Conservation (phyloP, 2,113 vertebrate species). For the Xenopus borealis region DNA sequence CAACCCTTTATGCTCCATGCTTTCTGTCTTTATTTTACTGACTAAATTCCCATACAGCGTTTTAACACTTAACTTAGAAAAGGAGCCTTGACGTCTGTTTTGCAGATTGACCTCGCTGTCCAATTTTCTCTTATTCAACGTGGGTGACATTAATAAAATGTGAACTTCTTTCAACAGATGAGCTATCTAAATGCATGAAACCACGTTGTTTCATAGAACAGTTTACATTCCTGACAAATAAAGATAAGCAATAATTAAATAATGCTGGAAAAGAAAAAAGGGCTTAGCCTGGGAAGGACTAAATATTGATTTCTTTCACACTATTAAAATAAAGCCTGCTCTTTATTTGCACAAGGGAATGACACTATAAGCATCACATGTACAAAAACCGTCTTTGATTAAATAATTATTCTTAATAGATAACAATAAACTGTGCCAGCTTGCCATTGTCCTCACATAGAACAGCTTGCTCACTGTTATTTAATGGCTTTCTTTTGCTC, state of each 20-base stretch:
- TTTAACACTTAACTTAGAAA: slow-evolving; percentile 66
- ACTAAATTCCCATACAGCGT: slow-evolving; percentile 71
- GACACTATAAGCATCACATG: too few relatives aligned
- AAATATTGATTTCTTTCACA: too few relatives aligned
- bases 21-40: slow-evolving; percentile 58
- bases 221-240: neutral
- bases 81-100: slow-evolving; percentile 71
- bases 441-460: too few relatives aligned
- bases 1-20: slow-evolving; percentile 66
- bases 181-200: slow-evolving; percentile 61
- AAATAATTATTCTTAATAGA: too few relatives aligned
- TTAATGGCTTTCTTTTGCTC: too few relatives aligned
- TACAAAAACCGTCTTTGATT: too few relatives aligned
- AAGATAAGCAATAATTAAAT: neutral
- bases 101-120: slow-evolving; percentile 68
- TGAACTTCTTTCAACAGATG: slow-evolving; percentile 67
- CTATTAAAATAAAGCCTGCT: too few relatives aligned
- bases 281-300: too few relatives aligned
- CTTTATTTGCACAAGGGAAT: too few relatives aligned
- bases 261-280: neutral
- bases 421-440: too few relatives aligned
- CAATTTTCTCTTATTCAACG: slow-evolving; percentile 67
- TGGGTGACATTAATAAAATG: slow-evolving; percentile 67
- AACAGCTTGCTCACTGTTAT: too few relatives aligned
- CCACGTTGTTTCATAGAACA: neutral